phyloP scores from a whole-genome alignment of 53 echinoderm and acorn worm species.

The Mesocentrotus franciscanus region DNA sequence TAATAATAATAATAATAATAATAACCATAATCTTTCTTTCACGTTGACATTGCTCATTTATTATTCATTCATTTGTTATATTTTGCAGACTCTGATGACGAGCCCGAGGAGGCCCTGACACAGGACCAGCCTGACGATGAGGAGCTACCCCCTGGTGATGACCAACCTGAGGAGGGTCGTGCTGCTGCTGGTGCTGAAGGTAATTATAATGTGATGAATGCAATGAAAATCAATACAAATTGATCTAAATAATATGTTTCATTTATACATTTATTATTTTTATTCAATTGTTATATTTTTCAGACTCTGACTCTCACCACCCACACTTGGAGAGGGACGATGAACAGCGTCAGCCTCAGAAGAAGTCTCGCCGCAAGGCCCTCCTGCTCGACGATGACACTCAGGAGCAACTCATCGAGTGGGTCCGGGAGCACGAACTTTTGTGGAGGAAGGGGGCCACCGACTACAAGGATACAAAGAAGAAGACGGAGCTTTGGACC shows the following conservation, averaged over 20 bases:
- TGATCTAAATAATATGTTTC: conserved; percentile 14
- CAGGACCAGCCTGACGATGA: conserved; percentile 37
- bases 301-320: conserved; percentile 17
- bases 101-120: conserved; percentile 30
- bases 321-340: conserved; percentile 36
- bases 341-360: conserved; percentile 24
- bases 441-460: too few relatives aligned
- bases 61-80: conserved; percentile 37
- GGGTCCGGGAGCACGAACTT: too few relatives aligned
- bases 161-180: conserved; percentile 38
- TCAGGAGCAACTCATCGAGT: too few relatives aligned
- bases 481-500: too few relatives aligned
- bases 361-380: too few relatives aligned
- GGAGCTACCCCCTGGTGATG: conserved; percentile 42
- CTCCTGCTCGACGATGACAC: too few relatives aligned
- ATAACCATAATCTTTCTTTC: conserved; percentile 24
- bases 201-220: conserved; percentile 32
- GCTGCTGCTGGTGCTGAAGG: conserved; percentile 19
- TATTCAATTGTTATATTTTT: conserved; percentile 8
- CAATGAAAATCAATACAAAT: conserved; percentile 2
- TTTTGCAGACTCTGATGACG: conserved; percentile 42
- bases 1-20: conserved; percentile 41
- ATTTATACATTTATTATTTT: conserved; percentile 21
- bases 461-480: too few relatives aligned
- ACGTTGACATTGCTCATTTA: conserved; percentile 41